Percentiles rank a stretch among this genome's conserved stretches.
These are phyloP conservation scores for Riptortus pedestris DNA, from an alignment of 1,140 invertebrate genomes.

Conservation along the genomic window DNA sequence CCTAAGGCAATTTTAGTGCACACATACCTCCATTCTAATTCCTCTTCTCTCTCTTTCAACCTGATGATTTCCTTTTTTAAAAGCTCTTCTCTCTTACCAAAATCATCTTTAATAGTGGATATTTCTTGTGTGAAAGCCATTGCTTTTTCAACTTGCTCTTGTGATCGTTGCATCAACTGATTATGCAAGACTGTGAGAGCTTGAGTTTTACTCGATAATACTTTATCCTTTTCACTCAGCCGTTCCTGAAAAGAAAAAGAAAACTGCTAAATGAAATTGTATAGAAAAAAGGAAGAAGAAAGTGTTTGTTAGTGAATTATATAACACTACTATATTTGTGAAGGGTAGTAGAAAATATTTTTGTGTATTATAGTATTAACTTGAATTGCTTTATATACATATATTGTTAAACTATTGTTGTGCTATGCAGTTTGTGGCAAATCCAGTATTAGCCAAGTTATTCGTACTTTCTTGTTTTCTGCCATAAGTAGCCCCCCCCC, in stretches of 20 bases:
- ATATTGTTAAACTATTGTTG: no score
- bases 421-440: no score
- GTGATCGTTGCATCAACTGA: conserved; percentile 13
- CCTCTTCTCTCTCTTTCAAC: conserved; percentile 16
- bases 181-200: conserved; percentile 13
- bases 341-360: no score
- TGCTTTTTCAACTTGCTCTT: conserved; percentile 7
- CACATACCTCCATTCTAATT: no score
- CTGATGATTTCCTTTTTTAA: conserved; percentile 19
- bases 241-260: conserved; percentile 19
- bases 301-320: not conserved
- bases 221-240: conserved; percentile 17
- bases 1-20: no score
- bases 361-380: not conserved
- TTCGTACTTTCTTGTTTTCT: no score
- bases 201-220: conserved; percentile 5
- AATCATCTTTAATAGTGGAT: conserved; percentile 21
- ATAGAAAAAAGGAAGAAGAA: not conserved
- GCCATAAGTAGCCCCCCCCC: no score
- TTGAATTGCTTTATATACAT: not conserved
- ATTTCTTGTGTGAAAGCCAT: conserved; percentile 15
- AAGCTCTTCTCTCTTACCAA: conserved; percentile 11
- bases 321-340: no score
- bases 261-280: no score
- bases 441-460: no score